phyloP scores from a whole-genome alignment of 1,140 invertebrate species.

The Bombus breviceps region DNA sequence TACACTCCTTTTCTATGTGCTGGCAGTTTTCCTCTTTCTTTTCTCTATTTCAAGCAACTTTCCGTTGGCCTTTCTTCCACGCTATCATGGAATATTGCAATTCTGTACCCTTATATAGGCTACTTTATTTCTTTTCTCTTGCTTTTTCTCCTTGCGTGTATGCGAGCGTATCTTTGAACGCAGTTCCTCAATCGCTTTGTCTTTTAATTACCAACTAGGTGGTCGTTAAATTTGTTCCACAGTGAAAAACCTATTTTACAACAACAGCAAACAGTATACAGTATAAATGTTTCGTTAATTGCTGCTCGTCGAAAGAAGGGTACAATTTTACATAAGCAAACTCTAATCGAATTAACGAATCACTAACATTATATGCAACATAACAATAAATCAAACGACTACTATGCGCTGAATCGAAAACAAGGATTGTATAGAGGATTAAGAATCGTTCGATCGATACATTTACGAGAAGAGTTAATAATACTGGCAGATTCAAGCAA shows the following conservation, averaged over 20 bases:
- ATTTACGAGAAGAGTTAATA: not conserved
- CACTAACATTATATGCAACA: too few relatives aligned
- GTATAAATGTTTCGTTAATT: not conserved
- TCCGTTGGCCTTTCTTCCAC: not conserved
- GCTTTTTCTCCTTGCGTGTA: too few relatives aligned
- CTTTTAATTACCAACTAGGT: not conserved
- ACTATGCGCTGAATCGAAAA: too few relatives aligned
- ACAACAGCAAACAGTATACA: too few relatives aligned
- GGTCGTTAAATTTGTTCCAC: not conserved
- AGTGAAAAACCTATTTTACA: too few relatives aligned
- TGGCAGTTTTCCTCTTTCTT: not conserved
- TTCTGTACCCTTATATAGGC: conserved; percentile 14
- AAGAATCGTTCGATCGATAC: not conserved
- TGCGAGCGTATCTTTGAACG: not conserved
- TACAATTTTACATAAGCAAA: not conserved
- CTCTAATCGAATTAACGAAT: too few relatives aligned
- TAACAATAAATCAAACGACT: not conserved
- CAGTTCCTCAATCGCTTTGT: not conserved
- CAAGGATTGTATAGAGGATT: conserved; percentile 4
- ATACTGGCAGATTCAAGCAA: not conserved
- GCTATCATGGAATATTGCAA: conserved; percentile 37
- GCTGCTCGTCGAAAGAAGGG: not conserved
- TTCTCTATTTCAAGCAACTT: conserved; percentile 14
- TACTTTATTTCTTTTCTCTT: not conserved
- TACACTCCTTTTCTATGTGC: not conserved